These are phyloP conservation scores for Procavia capensis DNA, from an alignment of 2,113 vertebrate species.

Conservation along the genomic window DNA sequence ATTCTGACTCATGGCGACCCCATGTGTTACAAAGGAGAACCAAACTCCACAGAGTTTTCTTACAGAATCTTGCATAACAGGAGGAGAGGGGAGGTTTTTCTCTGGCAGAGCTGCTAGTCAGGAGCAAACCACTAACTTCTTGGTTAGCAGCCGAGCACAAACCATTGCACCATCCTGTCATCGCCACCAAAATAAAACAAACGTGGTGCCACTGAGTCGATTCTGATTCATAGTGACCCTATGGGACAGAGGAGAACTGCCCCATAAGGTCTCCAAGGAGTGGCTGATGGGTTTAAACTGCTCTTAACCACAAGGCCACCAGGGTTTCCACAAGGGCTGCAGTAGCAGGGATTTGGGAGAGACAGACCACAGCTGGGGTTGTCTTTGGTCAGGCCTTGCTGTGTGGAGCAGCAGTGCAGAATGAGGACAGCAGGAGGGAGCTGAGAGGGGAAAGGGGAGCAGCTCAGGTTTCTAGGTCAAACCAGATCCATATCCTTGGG, in stretches of 20 bases:
- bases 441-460: not conserved
- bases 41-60: too few relatives aligned
- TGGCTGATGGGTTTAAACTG: too few relatives aligned
- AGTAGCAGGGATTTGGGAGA: not conserved
- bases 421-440: constrained; percentile 36
- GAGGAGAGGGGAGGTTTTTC: not conserved
- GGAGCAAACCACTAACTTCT: not conserved
- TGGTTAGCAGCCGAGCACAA: not conserved
- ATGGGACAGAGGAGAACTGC: too few relatives aligned
- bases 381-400: not conserved
- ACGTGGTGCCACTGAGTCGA: too few relatives aligned
- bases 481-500: constrained; percentile 25
- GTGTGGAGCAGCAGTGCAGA: not conserved
- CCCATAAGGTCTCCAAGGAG: too few relatives aligned
- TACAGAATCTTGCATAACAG: not conserved
- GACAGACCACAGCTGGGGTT: too few relatives aligned
- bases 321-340: too few relatives aligned
- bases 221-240: not conserved
- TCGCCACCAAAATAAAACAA: not conserved
- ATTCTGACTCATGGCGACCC: not conserved
- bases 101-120: not conserved
- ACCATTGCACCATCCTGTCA: not conserved
- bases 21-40: not conserved
- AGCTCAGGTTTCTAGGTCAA: constrained; percentile 74
- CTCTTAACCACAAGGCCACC: too few relatives aligned